phyloP scores from a whole-genome alignment of 2,888 invertebrate species.

The Lordiphosa andalusiaca region DNA sequence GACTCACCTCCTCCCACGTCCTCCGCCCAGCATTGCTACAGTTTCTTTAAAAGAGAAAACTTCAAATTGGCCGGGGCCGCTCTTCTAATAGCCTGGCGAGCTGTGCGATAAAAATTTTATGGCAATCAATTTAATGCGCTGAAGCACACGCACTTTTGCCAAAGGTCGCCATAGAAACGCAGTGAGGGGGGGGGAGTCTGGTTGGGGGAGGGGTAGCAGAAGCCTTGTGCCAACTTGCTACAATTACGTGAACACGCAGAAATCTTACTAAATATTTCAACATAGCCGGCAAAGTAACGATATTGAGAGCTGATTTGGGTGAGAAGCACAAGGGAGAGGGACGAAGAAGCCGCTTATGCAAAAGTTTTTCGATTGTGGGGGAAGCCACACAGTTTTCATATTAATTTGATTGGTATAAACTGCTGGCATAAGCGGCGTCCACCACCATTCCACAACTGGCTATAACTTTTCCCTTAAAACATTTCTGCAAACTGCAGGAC shows the following conservation, averaged over 20 bases:
- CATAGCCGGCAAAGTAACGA: slow-evolving; percentile 34
- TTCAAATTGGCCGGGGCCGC: slow-evolving; percentile 32
- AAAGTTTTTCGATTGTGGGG: slow-evolving; percentile 8
- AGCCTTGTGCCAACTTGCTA: slow-evolving; percentile 45
- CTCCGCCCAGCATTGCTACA: slow-evolving; percentile 36
- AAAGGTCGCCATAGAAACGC: slow-evolving; percentile 53
- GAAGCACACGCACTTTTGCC: slow-evolving; percentile 56
- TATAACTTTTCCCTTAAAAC: too few species aligned
- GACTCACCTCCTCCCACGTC: slow-evolving; percentile 17
- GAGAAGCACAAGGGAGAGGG: not conserved
- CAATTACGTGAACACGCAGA: slow-evolving; percentile 50
- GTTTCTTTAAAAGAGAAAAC: slow-evolving; percentile 26
- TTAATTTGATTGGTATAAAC: not conserved
- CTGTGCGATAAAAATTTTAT: slow-evolving; percentile 43
- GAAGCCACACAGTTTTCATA: slow-evolving; percentile 27
- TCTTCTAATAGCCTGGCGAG: slow-evolving; percentile 20
- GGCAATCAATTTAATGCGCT: slow-evolving; percentile 75
- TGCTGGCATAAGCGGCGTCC: too few species aligned
- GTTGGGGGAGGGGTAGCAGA: slow-evolving; percentile 42
- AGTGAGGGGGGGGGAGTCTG: not conserved
- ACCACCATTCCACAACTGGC: too few species aligned
- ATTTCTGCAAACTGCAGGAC: too few species aligned
- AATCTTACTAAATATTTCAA: slow-evolving; percentile 71
- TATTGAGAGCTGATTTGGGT: slow-evolving; percentile 17
- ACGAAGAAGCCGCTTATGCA: slow-evolving; percentile 3